These are phyloP conservation scores for Falco columbarius DNA, from an alignment of 2,797 vertebrate genomes.

Conservation along the genomic window DNA sequence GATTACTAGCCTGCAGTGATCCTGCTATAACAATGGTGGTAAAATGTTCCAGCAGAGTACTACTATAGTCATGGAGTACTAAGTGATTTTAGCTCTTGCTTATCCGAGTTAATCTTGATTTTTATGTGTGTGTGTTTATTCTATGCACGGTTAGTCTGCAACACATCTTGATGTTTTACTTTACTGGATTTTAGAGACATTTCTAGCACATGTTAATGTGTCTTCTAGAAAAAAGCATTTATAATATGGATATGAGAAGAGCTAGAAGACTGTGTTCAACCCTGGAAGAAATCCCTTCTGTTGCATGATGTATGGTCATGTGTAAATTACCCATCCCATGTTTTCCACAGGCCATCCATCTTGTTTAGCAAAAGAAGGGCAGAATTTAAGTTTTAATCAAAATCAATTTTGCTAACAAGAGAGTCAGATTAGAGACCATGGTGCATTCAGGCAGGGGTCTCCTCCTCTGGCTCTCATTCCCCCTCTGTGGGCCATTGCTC, in stretches of 20 bases:
- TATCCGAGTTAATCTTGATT: rapidly evolving
- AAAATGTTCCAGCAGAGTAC: background rate
- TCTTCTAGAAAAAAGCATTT: background rate
- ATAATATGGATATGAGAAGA: background rate
- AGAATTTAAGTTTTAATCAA: background rate
- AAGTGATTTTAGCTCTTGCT: background rate
- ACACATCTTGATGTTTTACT: background rate
- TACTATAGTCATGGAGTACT: rapidly evolving
- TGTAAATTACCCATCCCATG: rapidly evolving
- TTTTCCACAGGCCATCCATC: background rate
- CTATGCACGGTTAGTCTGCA: background rate
- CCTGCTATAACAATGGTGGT: background rate
- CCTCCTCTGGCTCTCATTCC: background rate
- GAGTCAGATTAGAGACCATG: rapidly evolving
- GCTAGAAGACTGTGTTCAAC: background rate
- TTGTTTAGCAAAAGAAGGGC: background rate
- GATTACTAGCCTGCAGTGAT: background rate
- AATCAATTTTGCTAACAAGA: background rate
- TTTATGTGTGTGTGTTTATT: background rate
- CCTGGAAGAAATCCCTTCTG: background rate
- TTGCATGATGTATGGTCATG: rapidly evolving
- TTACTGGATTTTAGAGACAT: background rate
- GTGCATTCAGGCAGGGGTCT: rapidly evolving
- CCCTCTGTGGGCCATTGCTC: rapidly evolving
- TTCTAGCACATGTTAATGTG: background rate